phyloP scores from a whole-genome alignment of 2,113 vertebrate species.

The Nesospiza acunhae region DNA sequence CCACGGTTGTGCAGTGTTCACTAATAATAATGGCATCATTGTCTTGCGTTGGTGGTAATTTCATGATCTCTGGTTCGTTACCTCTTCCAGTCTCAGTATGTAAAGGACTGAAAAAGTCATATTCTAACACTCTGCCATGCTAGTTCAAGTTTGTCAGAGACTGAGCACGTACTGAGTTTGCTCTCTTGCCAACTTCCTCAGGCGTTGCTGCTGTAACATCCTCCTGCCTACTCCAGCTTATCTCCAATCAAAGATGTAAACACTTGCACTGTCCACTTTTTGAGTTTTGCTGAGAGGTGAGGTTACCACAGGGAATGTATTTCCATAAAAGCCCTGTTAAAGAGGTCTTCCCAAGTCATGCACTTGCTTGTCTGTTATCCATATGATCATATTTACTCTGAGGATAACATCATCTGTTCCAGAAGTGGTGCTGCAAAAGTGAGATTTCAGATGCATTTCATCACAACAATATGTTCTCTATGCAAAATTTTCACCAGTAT shows the following conservation, averaged over 20 bases:
- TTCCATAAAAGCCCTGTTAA: not conserved
- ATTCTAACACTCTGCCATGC: not conserved
- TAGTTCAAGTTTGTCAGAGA: not conserved
- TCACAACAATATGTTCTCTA: not conserved
- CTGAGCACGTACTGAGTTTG: not conserved
- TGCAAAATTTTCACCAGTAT: not conserved
- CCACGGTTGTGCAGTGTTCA: not conserved
- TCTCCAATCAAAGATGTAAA: not conserved
- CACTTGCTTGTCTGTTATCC: not conserved
- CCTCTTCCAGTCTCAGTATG: not conserved
- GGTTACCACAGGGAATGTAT: not conserved
- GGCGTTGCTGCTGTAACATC: not conserved
- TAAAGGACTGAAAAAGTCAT: not conserved
- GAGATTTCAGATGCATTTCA: not conserved
- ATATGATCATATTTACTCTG: not conserved
- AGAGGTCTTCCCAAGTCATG: not conserved
- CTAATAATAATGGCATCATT: not conserved
- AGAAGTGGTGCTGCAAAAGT: not conserved
- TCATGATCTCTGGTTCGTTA: not conserved
- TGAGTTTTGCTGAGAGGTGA: not conserved
- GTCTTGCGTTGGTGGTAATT: not conserved
- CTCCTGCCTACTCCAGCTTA: not conserved
- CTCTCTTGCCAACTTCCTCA: not conserved
- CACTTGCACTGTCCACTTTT: not conserved
- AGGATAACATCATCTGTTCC: not conserved